A percentile compares a stretch with the other conserved stretches of the same genome.
phyloP scores from a whole-genome alignment of 2,113 vertebrate species.

The Bufo bufo region DNA sequence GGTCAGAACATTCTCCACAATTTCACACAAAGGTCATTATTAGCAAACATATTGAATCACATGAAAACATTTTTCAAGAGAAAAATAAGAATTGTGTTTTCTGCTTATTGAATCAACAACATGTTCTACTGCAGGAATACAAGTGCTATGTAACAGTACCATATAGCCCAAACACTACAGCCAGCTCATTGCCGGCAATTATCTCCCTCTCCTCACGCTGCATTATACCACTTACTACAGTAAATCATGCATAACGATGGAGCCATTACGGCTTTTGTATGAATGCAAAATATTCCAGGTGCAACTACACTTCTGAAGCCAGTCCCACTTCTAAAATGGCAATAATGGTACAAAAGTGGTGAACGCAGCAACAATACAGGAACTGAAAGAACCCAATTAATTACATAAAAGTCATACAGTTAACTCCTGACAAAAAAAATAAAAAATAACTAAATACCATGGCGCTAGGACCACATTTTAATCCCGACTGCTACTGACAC shows the following conservation, averaged over 20 bases:
- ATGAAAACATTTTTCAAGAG: background rate
- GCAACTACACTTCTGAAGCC: no score
- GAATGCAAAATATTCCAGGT: no score
- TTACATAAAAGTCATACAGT: no score
- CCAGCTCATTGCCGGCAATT: background rate
- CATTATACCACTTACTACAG: background rate
- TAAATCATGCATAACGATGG: background rate
- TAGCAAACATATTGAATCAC: constrained; percentile 16
- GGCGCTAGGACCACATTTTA: no score
- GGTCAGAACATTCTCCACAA: constrained; percentile 23
- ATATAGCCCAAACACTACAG: background rate
- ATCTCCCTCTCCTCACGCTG: background rate
- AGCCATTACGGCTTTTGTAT: no score
- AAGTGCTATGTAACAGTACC: background rate
- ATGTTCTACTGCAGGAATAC: background rate
- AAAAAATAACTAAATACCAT: no score
- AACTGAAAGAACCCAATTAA: no score
- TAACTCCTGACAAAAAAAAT: no score
- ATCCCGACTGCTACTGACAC: no score
- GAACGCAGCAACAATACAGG: no score
- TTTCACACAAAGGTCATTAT: constrained; percentile 3
- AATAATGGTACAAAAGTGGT: no score
- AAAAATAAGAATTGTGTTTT: background rate
- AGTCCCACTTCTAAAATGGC: no score
- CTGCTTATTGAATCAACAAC: background rate